Evolutionary conservation across 2,888 invertebrate genomes (phyloP), one percentile per base, ranked within the genome.

Genomic region (Cerceris rybyensis): DNA sequence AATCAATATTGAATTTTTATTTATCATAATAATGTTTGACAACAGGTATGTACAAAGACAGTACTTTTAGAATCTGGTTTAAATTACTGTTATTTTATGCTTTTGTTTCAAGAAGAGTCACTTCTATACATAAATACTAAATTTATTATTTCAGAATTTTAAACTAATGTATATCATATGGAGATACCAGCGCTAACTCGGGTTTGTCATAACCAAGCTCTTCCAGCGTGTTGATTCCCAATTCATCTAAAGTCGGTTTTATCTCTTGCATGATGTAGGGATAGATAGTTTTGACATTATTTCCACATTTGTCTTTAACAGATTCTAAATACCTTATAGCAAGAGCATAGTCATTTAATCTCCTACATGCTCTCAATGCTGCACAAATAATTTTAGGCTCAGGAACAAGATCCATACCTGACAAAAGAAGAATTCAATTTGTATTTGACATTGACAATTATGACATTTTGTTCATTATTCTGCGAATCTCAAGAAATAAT

Each of bases 191-290:
- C 78, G 97, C 98, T 92, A 99, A 93, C 93, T 99, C 99, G 73
- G 99, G 99, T 93, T 98, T 97, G 93, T 99, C 98, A 90, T 98
- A 99, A 78, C 99, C 99, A 89, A 99, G 94, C 91, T 99, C 98
- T 92, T 99, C 99, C 0, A 97, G 97, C 43, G 99, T 98, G 70
- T 95, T 96, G 86, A 99, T 96, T 60, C 99, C 99, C 75, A 99
- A 94, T 93, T 99, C 98, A 55, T 95, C 95, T 75, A 99, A 94
- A 2, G 98, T 98, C 46, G 99, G 99, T 89, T 95, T 95, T 87
- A 99, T 96, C 94, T 99, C 97, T 93, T 97, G 96, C 75, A 98
- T 93, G 82, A 98, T 94, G 92, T 97, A 98, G 0, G 98, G 98
- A 90, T 97, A 98, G 86, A 98, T 96, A 92, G 96, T 96, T 16